phyloP scores from a whole-genome alignment of 2,797 vertebrate species.

The Myotis pilosus region DNA sequence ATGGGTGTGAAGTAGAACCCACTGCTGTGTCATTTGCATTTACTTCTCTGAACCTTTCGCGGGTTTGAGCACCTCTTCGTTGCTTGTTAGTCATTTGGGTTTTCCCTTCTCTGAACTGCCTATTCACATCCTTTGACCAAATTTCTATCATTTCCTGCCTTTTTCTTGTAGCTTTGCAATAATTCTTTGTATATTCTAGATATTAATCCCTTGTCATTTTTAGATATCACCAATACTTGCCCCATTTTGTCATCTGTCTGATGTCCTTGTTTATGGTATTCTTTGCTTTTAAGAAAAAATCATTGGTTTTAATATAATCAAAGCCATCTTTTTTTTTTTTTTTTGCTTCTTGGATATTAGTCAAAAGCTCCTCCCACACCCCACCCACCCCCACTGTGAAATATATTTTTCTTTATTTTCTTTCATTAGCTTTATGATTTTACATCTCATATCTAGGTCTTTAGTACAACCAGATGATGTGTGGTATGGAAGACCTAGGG shows the following conservation, averaged over 20 bases:
- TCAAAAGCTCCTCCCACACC: background rate
- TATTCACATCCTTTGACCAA: conserved; percentile 66
- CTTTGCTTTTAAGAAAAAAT: background rate
- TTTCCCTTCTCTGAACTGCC: conserved; percentile 67
- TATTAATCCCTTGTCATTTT: conserved; percentile 51
- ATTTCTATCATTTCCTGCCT: conserved; percentile 73
- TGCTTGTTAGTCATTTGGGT: conserved; percentile 70
- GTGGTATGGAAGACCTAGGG: background rate
- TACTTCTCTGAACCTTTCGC: conserved; percentile 70
- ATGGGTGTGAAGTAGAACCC: background rate
- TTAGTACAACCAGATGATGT: background rate
- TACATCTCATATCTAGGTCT: background rate
- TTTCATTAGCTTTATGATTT: background rate
- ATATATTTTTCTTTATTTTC: background rate
- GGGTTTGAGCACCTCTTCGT: conserved; percentile 45
- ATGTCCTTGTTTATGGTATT: background rate
- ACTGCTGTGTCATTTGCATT: conserved; percentile 67
- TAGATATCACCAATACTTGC: background rate
- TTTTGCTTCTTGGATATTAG: background rate
- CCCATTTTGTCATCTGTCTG: background rate
- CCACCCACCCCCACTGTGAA: background rate
- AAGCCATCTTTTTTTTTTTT: background rate
- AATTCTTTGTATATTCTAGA: conserved; percentile 67
- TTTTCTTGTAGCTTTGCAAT: conserved; percentile 68
- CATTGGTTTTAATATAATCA: background rate